phyloP scores from a whole-genome alignment of 2,797 vertebrate species.

The Sebastes nivosus region DNA sequence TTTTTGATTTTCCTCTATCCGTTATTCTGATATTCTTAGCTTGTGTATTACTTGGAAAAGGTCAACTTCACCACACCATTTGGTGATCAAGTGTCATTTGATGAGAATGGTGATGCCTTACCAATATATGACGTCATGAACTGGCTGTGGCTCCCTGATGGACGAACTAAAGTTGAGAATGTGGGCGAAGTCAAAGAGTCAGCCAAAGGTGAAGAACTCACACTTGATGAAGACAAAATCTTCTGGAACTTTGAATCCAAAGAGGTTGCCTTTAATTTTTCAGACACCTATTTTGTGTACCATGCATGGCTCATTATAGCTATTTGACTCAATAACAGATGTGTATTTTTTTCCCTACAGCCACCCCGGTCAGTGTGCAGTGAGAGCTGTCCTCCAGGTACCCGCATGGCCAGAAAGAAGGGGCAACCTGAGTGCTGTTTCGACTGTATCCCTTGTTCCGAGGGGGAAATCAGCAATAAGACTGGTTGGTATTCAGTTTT shows the following conservation, averaged over 20 bases:
- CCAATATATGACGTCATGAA: conserved; percentile 82
- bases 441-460: conserved; percentile 70
- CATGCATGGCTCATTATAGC: not conserved
- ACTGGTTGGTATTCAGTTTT: not conserved
- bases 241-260: conserved; percentile 72
- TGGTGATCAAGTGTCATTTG: conserved; percentile 79
- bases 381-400: conserved; percentile 71
- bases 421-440: conserved; percentile 71
- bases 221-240: conserved; percentile 65
- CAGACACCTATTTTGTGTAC: not conserved
- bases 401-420: conserved; percentile 55
- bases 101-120: conserved; percentile 74
- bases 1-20: too few relatives aligned
- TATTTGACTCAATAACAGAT: not conserved
- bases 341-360: not conserved
- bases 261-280: conserved; percentile 8
- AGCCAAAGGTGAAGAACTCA: conserved; percentile 54
- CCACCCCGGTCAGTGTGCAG: conserved; percentile 72
- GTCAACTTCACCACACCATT: conserved; percentile 49
- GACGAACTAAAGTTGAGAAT: conserved; percentile 53
- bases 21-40: too few relatives aligned
- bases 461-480: conserved; percentile 1
- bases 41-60: too few relatives aligned
- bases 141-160: conserved; percentile 69
- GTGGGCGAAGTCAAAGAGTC: conserved; percentile 71